Base-by-base conservation (phyloP, 2,113 vertebrate genomes). In the Phyllopteryx taeniolatus region DNA sequence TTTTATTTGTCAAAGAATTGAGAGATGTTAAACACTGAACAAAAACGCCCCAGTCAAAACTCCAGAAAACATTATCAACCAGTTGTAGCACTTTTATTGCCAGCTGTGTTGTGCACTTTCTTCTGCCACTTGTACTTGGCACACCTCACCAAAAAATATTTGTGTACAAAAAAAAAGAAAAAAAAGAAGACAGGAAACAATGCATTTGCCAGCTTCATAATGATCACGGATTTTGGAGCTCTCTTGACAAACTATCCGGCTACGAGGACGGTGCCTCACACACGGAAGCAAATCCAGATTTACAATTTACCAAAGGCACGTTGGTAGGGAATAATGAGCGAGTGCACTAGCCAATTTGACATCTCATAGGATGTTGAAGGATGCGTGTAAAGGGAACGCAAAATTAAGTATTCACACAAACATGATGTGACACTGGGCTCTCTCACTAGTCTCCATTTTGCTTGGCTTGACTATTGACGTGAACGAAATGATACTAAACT, bases 21-120 rank as follows among this genome's bases (percentile, higher is more conserved):
- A 92, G 87, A 87, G 88, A 90, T 90, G 89, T 89, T 92, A 90
- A 91, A 93, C 89, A 91, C 88, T 88, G 86, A 92, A 92, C 88
- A 91, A 88, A 91, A 75, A 89, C 77, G 82, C 74, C 86, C 89
- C 79, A 84, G 74, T 83, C 85, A 85, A 83, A 88, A 81, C 86
- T 83, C 82, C 79, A 86, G 76, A 85, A 83, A 91, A 78, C 80
- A 86, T 88, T 83, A 72, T 86, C 70, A 84, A 85, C 68, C 85
- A 79, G 79, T 89, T 85, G 90, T 82, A 87, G 86, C 86, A 83
- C 78, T 87, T 90, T 92, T 93, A 93, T 92, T 92, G 91, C 91
- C 88, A 90, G 91, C 90, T 83, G 80, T 84, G 73, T 81, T 83
- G 83, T 88, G 88, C 86, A 86, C 83, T 83, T 27, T 85, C 80